Base-by-base conservation (phyloP, 64 coral and sea anemone species). In the Anthopleura sola region DNA sequence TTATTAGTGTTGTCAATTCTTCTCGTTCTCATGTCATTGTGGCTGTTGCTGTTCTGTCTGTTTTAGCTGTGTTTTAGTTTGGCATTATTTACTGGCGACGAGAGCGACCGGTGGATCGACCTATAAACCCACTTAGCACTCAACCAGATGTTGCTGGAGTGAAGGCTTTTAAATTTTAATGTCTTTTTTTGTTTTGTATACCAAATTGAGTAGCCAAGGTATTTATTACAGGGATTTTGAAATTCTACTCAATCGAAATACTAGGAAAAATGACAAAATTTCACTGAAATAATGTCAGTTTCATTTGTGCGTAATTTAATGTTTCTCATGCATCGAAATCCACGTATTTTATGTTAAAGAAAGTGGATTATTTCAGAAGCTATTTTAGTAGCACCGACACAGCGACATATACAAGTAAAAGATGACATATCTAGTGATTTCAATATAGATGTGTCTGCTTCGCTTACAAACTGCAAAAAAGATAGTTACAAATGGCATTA, bases 101-200 rank as follows among this genome's bases (percentile, higher is more conserved):
- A 62, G 23, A 71, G 3, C 6, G 66, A 71, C n/a, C 66, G 29
- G 34, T 28, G 24, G 66, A 32, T 29, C 66, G 29, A 71, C 66
- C 29, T 32, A 34, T 34, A 71, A 71, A 36, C 66, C 66, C 66
- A 71, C 31, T 71, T 71, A 71, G 66, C 29, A 71, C 60, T 71
- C 26, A 71, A 34, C 76, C 76, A 79, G 76, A 18, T 79, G 76
- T 47, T 71, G 66, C 66, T 71, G 26, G 13, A 71, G 13, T 71
- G 66, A 48, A 79, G 76, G 37, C 39, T 79, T 20, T 79, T 79
- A 79, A 79, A 79, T 33, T 79, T 79, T 79, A 79, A 79, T 79
- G 44, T 15, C 37, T 79, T 79, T 71, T 62, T 79, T 79, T 79
- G 76, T 79, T 79, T 38, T 79, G 76, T 79, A 44, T 46, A 38